Conservation (phyloP, 2,888 invertebrate species). For the Agapostemon virescens region DNA sequence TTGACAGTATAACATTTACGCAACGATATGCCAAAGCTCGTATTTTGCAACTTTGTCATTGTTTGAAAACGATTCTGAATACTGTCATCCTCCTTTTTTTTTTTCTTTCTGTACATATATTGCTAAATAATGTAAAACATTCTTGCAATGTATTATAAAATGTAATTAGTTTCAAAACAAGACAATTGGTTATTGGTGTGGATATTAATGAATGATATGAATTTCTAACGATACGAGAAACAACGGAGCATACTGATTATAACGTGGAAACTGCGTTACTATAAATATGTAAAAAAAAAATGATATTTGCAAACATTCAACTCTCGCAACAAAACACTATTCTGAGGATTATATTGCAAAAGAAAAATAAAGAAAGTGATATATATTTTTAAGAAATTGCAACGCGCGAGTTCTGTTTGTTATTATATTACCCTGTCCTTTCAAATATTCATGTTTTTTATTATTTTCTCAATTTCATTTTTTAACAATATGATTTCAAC, state of each 20-base stretch:
- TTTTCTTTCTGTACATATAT: slow-evolving; percentile 69
- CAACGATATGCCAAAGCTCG: slow-evolving; percentile 67
- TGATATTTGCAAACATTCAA: slow-evolving; percentile 66
- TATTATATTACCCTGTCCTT: slow-evolving; percentile 55
- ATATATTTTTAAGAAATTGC: slow-evolving; percentile 77
- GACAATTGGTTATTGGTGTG: slow-evolving; percentile 60
- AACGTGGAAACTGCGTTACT: slow-evolving; percentile 61
- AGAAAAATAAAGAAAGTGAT: slow-evolving; percentile 75
- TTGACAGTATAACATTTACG: slow-evolving; percentile 61
- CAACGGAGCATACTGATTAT: slow-evolving; percentile 64
- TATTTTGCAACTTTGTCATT: slow-evolving; percentile 62
- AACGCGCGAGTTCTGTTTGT: slow-evolving; percentile 57
- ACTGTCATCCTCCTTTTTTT: slow-evolving; percentile 42
- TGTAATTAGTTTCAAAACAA: slow-evolving; percentile 64
- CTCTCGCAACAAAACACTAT: slow-evolving; percentile 67
- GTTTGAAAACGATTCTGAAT: slow-evolving; percentile 50
- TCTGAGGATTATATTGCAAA: slow-evolving; percentile 71
- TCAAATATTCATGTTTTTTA: slow-evolving; percentile 34
- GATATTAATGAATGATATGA: slow-evolving; percentile 39
- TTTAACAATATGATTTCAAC: slow-evolving; percentile 20
- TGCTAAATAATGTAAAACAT: slow-evolving; percentile 64
- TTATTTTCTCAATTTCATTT: neutral
- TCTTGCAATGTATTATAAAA: slow-evolving; percentile 64
- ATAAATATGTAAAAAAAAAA: slow-evolving; percentile 67
- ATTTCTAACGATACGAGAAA: slow-evolving; percentile 55